Conservation (phyloP, 64 coral and sea anemone species). For the Actinia tenebrosa region DNA sequence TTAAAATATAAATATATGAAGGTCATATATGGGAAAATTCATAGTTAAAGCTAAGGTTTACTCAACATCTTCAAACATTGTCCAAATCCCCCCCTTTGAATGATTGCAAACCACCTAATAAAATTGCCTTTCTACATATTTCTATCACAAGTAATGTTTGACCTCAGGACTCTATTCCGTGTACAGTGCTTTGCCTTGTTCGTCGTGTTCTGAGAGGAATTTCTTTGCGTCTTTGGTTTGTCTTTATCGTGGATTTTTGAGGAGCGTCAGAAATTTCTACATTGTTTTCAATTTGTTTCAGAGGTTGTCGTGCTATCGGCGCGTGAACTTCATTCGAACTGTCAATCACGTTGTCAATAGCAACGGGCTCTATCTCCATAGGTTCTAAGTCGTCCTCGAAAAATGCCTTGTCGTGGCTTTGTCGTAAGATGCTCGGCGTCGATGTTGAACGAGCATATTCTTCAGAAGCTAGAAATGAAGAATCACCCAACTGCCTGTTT, state of each 20-base stretch:
- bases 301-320: conserved; percentile 63
- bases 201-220: conserved; percentile 14
- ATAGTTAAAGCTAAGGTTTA: not conserved
- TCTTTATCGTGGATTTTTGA: not conserved
- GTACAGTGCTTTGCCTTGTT: not conserved
- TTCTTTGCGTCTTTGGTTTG: conserved; percentile 16
- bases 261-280: not conserved
- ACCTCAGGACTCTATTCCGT: not conserved
- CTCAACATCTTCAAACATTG: not conserved
- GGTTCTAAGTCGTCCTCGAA: conserved; percentile 60
- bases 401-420: conserved; percentile 29
- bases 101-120: not conserved
- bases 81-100: not conserved
- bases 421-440: conserved; percentile 80
- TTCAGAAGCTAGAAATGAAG: conserved; percentile 75
- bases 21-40: not conserved
- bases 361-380: conserved; percentile 63
- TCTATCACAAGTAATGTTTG: not conserved
- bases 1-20: not conserved
- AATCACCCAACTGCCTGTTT: conserved; percentile 66
- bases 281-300: conserved; percentile 66
- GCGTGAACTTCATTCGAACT: conserved; percentile 47
- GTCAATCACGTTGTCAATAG: conserved; percentile 52
- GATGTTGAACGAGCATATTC: conserved; percentile 60
- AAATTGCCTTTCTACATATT: not conserved